phyloP scores from a whole-genome alignment of 2,888 invertebrate genomes.

The Drosophila niveifrons region DNA sequence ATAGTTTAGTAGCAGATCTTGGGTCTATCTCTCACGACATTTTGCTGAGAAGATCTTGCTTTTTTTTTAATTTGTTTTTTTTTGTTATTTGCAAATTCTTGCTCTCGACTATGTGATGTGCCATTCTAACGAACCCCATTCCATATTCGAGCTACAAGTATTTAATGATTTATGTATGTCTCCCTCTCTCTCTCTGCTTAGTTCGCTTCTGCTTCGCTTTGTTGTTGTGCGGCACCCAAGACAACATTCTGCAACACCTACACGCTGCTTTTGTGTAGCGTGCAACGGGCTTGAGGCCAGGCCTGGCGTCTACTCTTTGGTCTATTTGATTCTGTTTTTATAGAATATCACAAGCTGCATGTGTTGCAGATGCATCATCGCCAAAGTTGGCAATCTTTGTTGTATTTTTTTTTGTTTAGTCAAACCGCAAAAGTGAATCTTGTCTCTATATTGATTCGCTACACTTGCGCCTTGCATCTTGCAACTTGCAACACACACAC shows the following conservation, averaged over 20 bases:
- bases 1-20: constrained; percentile 2
- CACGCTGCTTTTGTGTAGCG: constrained; percentile 49
- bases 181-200: constrained; percentile 23
- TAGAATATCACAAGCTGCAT: constrained; percentile 42
- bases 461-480: constrained; percentile 38
- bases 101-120: too few relatives aligned
- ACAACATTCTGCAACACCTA: constrained; percentile 74
- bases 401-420: constrained; percentile 39
- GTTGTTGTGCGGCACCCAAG: constrained; percentile 64
- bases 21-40: constrained; percentile 47
- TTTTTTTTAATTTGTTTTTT: background rate
- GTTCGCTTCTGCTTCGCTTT: too few relatives aligned
- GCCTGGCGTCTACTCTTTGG: constrained; percentile 21
- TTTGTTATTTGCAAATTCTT: too few relatives aligned
- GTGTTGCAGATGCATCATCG: constrained; percentile 7
- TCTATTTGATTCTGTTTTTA: constrained; percentile 33
- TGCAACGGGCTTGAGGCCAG: constrained; percentile 34
- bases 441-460: constrained; percentile 71
- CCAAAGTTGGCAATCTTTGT: constrained; percentile 67
- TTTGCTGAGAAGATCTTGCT: constrained; percentile 21
- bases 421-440: constrained; percentile 52
- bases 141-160: too few relatives aligned
- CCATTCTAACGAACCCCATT: too few relatives aligned
- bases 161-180: background rate
- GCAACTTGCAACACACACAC: constrained; percentile 71